These are phyloP conservation scores for Drosophila baimaii DNA, from an alignment of 1,140 invertebrate genomes.

Conservation along the genomic window DNA sequence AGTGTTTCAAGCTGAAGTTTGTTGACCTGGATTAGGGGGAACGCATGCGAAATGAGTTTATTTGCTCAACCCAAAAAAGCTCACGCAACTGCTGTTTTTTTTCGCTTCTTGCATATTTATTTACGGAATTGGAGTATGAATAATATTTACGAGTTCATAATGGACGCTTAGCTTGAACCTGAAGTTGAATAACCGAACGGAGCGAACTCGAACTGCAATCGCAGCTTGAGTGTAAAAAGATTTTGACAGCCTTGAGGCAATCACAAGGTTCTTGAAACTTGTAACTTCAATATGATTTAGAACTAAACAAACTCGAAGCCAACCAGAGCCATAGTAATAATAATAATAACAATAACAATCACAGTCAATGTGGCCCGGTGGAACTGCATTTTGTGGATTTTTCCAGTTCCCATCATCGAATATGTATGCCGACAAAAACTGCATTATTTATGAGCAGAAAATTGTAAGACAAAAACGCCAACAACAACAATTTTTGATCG, in stretches of 20 bases:
- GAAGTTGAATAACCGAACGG: constrained; percentile 41
- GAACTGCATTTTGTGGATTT: constrained; percentile 30
- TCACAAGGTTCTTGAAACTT: constrained; percentile 43
- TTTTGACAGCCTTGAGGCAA: constrained; percentile 40
- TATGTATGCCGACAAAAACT: constrained; percentile 41
- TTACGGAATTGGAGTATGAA: constrained; percentile 56
- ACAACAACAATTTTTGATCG: constrained; percentile 45
- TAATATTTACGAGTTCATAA: constrained; percentile 52
- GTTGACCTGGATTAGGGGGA: constrained; percentile 50
- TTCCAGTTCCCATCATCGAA: constrained; percentile 35
- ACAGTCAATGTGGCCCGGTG: constrained; percentile 7
- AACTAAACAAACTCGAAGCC: background rate
- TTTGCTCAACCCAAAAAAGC: constrained; percentile 42
- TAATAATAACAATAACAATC: constrained; percentile 18
- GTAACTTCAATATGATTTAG: constrained; percentile 24
- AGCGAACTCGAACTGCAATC: constrained; percentile 28
- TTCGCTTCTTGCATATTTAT: constrained; percentile 39
- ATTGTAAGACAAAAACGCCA: constrained; percentile 28
- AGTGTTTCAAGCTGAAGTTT: constrained; percentile 36
- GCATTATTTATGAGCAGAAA: constrained; percentile 55
- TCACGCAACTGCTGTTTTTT: constrained; percentile 40
- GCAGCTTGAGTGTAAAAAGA: constrained; percentile 23
- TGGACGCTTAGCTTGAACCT: constrained; percentile 28
- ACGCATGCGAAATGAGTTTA: constrained; percentile 42
- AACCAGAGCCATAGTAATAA: constrained; percentile 14